Evolutionary conservation across 2,113 vertebrate genomes (phyloP), one percentile per base, ranked within the genome.

Genomic region (Marcusenius ussheri): DNA sequence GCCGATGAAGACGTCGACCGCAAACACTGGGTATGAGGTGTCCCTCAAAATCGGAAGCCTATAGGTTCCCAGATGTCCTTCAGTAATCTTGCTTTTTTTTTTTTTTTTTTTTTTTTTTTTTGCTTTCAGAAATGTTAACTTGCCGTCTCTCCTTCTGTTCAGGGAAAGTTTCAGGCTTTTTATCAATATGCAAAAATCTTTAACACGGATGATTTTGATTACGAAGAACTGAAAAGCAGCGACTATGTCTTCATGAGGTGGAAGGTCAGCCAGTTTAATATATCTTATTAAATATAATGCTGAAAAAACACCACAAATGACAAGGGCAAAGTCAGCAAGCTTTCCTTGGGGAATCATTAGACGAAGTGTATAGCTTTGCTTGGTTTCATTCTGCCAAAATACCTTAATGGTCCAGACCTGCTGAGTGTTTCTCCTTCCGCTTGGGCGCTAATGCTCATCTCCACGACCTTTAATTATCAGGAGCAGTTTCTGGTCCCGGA

Each of bases 201-300:
- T 96, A 99, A 99, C 92, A 98, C 97, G 0, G 98, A 99, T 89
- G 97, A 98, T 92, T 99, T 99, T 93, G 98, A 98, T 94, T 99
- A 98, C 85, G 97, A 98, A 91, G 97, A 97, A 45, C 95, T 99
- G 94, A 97, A 98, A 94, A 97, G 94, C 56, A 97, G 98, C 50
- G 98, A 99, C 92, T 99, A 97, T 89, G 97, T 99, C 94, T 99
- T 99, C 95, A 99, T 99, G 98, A 97, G 98, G 90, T 99, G 98
- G 98, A 99, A 99, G 97, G 98, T 99, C 93, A 94, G 93, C 91
- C 47, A 11, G 11, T 83, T 46, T 80, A 17, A 27, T 17, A 6
- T 31, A n/a, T 27, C 70, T 27, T 35, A 46, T 27, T 66, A 49
- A 83, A 83, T 19, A 45, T 83, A 42, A 83, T 83, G 39, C 39